Evolutionary conservation across 1,140 invertebrate species (phyloP).

Genomic region (Ostrea denselamellosa): DNA sequence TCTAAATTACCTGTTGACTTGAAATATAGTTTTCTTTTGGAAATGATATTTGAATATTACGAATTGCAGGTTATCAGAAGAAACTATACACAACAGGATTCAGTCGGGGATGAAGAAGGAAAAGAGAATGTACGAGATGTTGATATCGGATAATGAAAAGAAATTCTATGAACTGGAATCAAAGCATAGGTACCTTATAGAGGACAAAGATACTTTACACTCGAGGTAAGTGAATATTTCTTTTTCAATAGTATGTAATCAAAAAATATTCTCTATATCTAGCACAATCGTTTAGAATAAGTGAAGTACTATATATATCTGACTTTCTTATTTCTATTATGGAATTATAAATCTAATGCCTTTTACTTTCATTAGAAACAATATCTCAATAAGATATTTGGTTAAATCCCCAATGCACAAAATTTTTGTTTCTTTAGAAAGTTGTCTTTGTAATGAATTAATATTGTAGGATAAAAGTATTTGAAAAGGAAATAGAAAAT

Average conservation of each 20-base stretch:
- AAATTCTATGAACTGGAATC: slow-evolving; percentile 20
- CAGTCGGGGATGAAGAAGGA: slow-evolving; percentile 25
- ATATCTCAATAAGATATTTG: too few species aligned
- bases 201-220: slow-evolving; percentile 23
- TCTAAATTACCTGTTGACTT: too few species aligned
- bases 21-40: too few species aligned
- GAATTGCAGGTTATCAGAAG: not conserved
- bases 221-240: not conserved
- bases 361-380: too few species aligned
- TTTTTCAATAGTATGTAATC: too few species aligned
- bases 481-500: slow-evolving; percentile 21
- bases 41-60: not conserved
- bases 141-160: not conserved
- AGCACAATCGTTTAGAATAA: too few species aligned
- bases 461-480: not conserved
- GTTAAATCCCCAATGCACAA: too few species aligned
- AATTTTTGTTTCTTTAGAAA: not conserved
- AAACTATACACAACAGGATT: slow-evolving; percentile 1
- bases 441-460: not conserved
- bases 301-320: too few species aligned
- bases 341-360: too few species aligned
- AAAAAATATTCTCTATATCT: too few species aligned
- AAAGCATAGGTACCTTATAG: slow-evolving; percentile 24
- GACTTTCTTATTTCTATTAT: too few species aligned
- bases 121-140: slow-evolving; percentile 1